Evolutionary conservation across 2,888 invertebrate species (phyloP).

Genomic region (Eupithecia vulgata): DNA sequence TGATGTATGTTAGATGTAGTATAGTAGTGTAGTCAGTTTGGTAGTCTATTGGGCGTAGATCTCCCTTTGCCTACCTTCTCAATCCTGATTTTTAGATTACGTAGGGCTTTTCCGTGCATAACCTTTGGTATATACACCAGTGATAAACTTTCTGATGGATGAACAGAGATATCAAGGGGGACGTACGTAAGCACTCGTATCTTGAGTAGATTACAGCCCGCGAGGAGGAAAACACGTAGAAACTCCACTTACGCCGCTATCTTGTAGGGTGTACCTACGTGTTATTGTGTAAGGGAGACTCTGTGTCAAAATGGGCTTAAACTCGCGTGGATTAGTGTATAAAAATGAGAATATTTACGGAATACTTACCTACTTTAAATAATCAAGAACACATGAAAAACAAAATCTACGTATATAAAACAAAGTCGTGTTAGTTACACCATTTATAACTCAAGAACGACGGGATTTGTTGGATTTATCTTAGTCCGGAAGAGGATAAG

Average conservation of each 20-base stretch:
- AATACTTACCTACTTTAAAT: not conserved
- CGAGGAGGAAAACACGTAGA: slow-evolving; percentile 14
- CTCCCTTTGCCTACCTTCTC: too few species aligned
- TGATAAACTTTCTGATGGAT: not conserved
- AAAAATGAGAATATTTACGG: slow-evolving; percentile 6
- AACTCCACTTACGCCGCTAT: slow-evolving; percentile 6
- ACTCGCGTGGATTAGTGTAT: slow-evolving; percentile 1
- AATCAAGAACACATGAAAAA: not conserved
- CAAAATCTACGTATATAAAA: too few species aligned
- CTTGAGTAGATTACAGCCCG: slow-evolving; percentile 7
- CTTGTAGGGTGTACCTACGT: slow-evolving; percentile 1
- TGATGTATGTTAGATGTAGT: too few species aligned
- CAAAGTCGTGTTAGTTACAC: too few species aligned
- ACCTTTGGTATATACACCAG: not conserved
- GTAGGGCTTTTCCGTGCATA: not conserved
- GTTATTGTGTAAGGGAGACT: not conserved
- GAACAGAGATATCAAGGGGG: slow-evolving; percentile 1
- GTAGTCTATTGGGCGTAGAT: too few species aligned
- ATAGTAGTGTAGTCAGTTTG: too few species aligned
- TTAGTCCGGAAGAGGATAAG: too few species aligned
- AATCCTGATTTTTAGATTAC: not conserved
- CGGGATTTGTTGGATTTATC: too few species aligned
- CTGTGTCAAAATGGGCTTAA: not conserved
- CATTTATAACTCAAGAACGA: too few species aligned
- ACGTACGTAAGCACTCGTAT: slow-evolving; percentile 8